Conservation (phyloP, 2,797 vertebrate species). For the Gambusia yucatana region DNA sequence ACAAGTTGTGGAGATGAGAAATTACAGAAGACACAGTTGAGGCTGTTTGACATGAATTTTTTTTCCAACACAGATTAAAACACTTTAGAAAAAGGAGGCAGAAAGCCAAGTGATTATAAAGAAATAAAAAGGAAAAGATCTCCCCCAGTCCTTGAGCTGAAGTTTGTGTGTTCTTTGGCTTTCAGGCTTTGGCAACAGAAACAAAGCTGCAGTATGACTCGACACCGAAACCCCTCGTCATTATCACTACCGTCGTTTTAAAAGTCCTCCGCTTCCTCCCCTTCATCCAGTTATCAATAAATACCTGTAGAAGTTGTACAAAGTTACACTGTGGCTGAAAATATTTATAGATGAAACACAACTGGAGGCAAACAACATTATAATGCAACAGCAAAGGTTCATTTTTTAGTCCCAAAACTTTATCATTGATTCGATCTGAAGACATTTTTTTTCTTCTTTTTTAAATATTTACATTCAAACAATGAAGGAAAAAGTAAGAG, state of each 20-base stretch:
- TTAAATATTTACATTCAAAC: conserved; percentile 85
- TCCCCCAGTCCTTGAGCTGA: conserved; percentile 82
- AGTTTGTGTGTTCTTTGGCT: conserved; percentile 96
- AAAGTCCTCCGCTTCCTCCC: conserved; percentile 48
- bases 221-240: conserved; percentile 63
- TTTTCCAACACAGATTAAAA: conserved; percentile 65
- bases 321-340: conserved; percentile 78
- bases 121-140: conserved; percentile 66
- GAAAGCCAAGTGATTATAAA: conserved; percentile 43
- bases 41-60: conserved; percentile 57
- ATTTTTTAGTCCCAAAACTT: conserved; percentile 62
- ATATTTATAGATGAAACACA: conserved; percentile 75
- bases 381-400: conserved; percentile 72
- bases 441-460: conserved; percentile 59
- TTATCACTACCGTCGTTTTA: conserved; percentile 23
- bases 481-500: conserved; percentile 77
- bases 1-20: conserved; percentile 21
- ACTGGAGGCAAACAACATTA: conserved; percentile 71
- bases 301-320: conserved; percentile 83
- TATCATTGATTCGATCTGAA: conserved; percentile 66
- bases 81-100: conserved; percentile 51
- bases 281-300: conserved; percentile 71
- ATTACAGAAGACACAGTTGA: conserved; percentile 35
- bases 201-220: conserved; percentile 82
- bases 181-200: conserved; percentile 92